Evolutionary conservation across 1,140 invertebrate genomes (phyloP).

Genomic region (Drosophila varians): DNA sequence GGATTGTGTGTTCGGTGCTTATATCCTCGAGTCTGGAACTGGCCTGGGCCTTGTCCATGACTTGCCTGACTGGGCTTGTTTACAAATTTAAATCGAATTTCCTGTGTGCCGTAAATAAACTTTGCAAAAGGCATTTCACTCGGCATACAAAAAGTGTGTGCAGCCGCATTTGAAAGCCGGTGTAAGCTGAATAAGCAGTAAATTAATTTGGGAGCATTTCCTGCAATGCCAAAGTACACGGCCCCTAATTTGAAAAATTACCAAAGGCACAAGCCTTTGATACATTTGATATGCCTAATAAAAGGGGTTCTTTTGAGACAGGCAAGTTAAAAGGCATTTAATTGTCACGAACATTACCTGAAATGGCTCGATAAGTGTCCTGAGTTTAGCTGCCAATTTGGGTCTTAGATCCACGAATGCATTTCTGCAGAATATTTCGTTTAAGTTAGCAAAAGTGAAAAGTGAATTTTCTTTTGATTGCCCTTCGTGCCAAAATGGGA

Average conservation of each 20-base stretch:
- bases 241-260: slow-evolving; percentile 18
- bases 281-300: too few relatives aligned
- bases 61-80: slow-evolving; percentile 61
- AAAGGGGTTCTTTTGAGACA: too few relatives aligned
- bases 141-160: slow-evolving; percentile 44
- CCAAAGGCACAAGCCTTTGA: too few relatives aligned
- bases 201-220: slow-evolving; percentile 47
- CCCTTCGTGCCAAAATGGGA: neutral
- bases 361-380: neutral
- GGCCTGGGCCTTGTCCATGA: slow-evolving; percentile 13
- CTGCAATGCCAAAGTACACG: slow-evolving; percentile 3
- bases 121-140: slow-evolving; percentile 35
- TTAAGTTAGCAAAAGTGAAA: slow-evolving; percentile 7
- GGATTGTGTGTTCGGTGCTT: slow-evolving; percentile 20
- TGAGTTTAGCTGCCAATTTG: neutral
- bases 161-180: slow-evolving; percentile 27
- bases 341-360: neutral
- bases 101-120: slow-evolving; percentile 68
- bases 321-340: too few relatives aligned
- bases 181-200: slow-evolving; percentile 53
- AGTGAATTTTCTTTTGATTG: slow-evolving; percentile 22
- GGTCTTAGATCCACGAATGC: neutral
- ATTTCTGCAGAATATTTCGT: neutral
- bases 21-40: slow-evolving; percentile 23
- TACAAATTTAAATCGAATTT: slow-evolving; percentile 80